Evolutionary conservation across 2,113 vertebrate genomes (phyloP).

Genomic region (Xenopus tropicalis): UCB_Xtro_10.0 CM004451.2:59488501-59489000

Average conservation of each 20-base stretch:
- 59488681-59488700: conserved; percentile 73
- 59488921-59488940: no score
- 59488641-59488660: conserved; percentile 71
- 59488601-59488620: conserved; percentile 63
- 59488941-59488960: no score
- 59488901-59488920: no score
- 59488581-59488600: conserved; percentile 30
- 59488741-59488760: conserved; percentile 72
- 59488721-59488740: conserved; percentile 76
- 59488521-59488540: no score
- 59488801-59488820: no score
- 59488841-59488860: no score
- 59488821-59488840: no score
- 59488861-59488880: no score
- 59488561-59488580: conserved; percentile 66
- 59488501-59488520: no score
- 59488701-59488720: conserved; percentile 74
- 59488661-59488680: conserved; percentile 70
- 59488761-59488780: conserved; percentile 54
- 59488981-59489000: conserved; percentile 77
- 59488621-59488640: conserved; percentile 67
- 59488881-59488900: no score
- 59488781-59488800: no score
- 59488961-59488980: conserved; percentile 37
- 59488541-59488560: no score